These are phyloP conservation scores for Andricus quercusramuli DNA, from an alignment of 2,888 invertebrate genomes.

Conservation along the genomic window DNA sequence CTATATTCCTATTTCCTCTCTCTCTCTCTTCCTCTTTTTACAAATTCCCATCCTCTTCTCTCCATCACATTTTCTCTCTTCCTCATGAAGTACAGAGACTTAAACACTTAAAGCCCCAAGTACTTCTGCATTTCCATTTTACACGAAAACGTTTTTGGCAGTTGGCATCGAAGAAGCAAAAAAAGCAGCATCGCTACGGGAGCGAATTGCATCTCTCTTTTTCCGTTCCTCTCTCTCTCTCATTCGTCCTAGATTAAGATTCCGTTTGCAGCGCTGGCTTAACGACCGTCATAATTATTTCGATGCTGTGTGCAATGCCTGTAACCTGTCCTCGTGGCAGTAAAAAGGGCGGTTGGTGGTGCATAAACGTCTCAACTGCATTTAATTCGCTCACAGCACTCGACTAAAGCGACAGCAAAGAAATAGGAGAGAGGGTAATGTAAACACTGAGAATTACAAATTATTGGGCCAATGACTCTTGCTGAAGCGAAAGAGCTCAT, in stretches of 20 bases:
- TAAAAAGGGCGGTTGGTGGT: constrained; percentile 38
- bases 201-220: not conserved
- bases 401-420: constrained; percentile 21
- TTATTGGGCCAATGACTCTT: constrained; percentile 25
- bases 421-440: constrained; percentile 2
- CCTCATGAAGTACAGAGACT: not conserved
- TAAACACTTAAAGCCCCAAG: not conserved
- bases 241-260: constrained; percentile 43
- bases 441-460: constrained; percentile 34
- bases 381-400: constrained; percentile 30
- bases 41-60: not conserved
- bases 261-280: constrained; percentile 41
- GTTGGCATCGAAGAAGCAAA: not conserved
- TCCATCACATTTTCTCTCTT: not conserved
- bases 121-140: constrained; percentile 10
- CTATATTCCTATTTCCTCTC: not conserved
- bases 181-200: not conserved
- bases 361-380: constrained; percentile 36
- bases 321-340: constrained; percentile 37
- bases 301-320: constrained; percentile 39
- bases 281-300: constrained; percentile 39
- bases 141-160: constrained; percentile 16
- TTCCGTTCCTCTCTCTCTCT: constrained; percentile 4
- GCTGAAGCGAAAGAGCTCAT: not conserved
- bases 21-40: not conserved